Evolutionary conservation across 2,888 invertebrate genomes (phyloP).

Genomic region (Synergus laeviventris): DNA sequence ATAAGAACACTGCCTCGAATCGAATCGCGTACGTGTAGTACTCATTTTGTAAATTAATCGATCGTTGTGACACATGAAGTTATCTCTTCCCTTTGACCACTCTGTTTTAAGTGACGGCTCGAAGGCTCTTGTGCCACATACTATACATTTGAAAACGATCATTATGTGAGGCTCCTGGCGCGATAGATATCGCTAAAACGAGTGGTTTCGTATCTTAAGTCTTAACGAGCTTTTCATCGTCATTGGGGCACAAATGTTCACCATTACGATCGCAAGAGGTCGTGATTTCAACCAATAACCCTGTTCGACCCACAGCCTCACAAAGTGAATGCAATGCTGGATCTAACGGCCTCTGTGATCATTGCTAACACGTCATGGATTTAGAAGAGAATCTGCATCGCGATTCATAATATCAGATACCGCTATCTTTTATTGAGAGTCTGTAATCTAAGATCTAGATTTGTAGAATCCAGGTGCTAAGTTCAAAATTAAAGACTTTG

Average conservation of each 20-base stretch:
- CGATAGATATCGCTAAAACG: conserved; percentile 10
- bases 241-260: background rate
- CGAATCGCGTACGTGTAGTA: no score
- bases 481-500: background rate
- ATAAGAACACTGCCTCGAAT: no score
- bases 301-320: conserved; percentile 18
- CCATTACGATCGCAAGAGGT: conserved; percentile 10
- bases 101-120: no score
- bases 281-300: conserved; percentile 33
- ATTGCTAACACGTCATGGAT: conserved; percentile 21
- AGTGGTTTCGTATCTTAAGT: conserved; percentile 23
- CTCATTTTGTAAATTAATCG: no score
- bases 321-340: conserved; percentile 25
- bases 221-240: conserved; percentile 30
- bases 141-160: conserved; percentile 12
- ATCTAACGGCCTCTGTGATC: conserved; percentile 12
- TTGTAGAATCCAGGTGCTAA: background rate
- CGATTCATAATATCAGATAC: conserved; percentile 5
- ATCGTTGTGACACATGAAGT: no score
- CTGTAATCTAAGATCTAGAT: background rate
- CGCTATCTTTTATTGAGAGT: background rate
- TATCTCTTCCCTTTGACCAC: no score
- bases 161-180: background rate
- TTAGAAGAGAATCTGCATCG: conserved; percentile 7
- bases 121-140: no score